A percentile compares a stretch with the other conserved stretches of the same genome.
Conservation (phyloP, 2,888 invertebrate genomes). For the Tipula confusa region DNA sequence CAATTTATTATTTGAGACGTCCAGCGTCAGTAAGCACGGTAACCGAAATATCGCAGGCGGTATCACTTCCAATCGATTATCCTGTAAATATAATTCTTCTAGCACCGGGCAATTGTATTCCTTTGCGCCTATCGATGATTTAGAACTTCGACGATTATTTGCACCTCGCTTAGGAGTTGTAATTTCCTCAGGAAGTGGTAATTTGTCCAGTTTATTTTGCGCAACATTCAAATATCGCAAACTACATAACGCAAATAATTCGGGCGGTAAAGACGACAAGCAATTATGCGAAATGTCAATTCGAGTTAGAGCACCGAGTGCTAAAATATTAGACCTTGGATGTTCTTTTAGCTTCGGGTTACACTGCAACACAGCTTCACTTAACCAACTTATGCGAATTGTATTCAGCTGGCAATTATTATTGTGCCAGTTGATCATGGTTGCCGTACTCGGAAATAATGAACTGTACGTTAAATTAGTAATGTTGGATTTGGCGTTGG, state of each 20-base stretch:
- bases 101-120: conserved; percentile 71
- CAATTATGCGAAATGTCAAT: conserved; percentile 90
- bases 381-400: conserved; percentile 69
- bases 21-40: conserved; percentile 72
- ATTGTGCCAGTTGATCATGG: conserved; percentile 91
- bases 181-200: conserved; percentile 55
- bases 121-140: conserved; percentile 36
- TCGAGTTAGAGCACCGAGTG: conserved; percentile 87
- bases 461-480: conserved; percentile 70
- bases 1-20: conserved; percentile 92
- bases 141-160: conserved; percentile 33
- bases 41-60: conserved; percentile 79
- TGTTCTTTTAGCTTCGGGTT: conserved; percentile 76
- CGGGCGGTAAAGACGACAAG: conserved; percentile 70
- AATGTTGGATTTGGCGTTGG: conserved; percentile 48
- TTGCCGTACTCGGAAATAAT: conserved; percentile 76
- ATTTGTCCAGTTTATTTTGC: conserved; percentile 78
- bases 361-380: conserved; percentile 75
- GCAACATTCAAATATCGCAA: conserved; percentile 80
- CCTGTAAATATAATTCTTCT: conserved; percentile 88
- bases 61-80: conserved; percentile 78
- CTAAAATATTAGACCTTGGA: conserved; percentile 60
- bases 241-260: conserved; percentile 79
- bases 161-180: conserved; percentile 38
- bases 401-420: conserved; percentile 57